Base-by-base conservation (phyloP, 2,113 vertebrate species). In the Percopsis transmontana region DNA sequence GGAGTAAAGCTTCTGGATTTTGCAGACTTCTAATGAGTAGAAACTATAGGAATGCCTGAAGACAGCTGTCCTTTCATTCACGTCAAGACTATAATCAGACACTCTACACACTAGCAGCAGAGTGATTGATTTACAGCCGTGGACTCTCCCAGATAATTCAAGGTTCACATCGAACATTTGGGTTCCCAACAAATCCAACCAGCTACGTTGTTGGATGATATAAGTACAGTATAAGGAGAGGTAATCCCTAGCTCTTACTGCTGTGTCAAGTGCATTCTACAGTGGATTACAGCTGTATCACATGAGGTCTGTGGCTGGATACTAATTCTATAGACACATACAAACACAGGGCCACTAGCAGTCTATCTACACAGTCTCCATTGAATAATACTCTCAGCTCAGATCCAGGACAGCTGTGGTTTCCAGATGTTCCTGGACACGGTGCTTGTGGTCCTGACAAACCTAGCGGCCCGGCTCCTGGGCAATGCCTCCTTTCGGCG, bases 391-490 rank as follows among this genome's bases (percentile, higher is more conserved):
- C 20, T 4, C 23, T 41, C 12, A 20, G 56, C 40, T 33, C 18
- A 53, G 13, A 33, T 58, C 15, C 0, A 0, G 41, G 55, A 62
- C 19, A 38, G 38, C 7, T 20, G 48, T 53, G 44, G 40, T 62
- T 67, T 68, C 66, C 58, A 82, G 68, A 93, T 92, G 92, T 83
- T 93, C 74, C 79, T 93, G 53, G 80, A 87, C 87, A 82, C 89
- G 1, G 38, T 92, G 40, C 85, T 96, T 19, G 91, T 93, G 85
- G 89, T 93, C 58, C 88, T 94, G 70, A 95, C 94, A 4, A 91
- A 95, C 91, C 85, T 94, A 76, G 91, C 86, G 0, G 95, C 95
- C 58, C 52, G 68, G 45, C 62, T 95, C 38, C 84, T 97, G 27
- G 95, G 94, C 38, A 91, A 86, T 77, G 79, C 76, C 1, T 76